Evolutionary conservation across 2,113 vertebrate genomes (phyloP).

Genomic region (Maccullochella peelii): DNA sequence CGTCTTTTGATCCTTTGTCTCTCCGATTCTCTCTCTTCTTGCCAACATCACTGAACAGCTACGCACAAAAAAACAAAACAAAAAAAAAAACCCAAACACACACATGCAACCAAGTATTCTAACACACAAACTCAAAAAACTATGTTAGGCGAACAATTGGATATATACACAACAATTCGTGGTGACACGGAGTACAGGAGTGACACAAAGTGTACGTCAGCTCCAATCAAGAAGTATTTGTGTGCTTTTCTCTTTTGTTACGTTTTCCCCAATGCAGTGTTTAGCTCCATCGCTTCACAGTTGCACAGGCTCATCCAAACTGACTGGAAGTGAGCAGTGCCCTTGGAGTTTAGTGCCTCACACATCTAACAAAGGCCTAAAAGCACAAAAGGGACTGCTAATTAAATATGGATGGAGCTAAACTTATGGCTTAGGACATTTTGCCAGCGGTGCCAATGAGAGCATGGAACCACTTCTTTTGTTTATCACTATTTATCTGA

Average conservation of each 20-base stretch:
- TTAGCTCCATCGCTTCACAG: conserved; percentile 49
- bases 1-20: conserved; percentile 48
- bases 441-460: conserved; percentile 30
- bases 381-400: conserved; percentile 47
- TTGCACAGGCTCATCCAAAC: conserved; percentile 56
- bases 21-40: conserved; percentile 9
- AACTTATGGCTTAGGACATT: conserved; percentile 46
- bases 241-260: conserved; percentile 32
- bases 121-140: conserved; percentile 1
- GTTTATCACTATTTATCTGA: neutral
- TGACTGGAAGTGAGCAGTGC: conserved; percentile 47
- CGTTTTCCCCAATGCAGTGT: conserved; percentile 45
- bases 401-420: conserved; percentile 64
- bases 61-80: neutral
- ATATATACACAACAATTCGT: conserved; percentile 24
- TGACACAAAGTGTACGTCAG: conserved; percentile 56
- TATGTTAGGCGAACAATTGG: conserved; percentile 8
- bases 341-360: conserved; percentile 39
- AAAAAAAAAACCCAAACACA: neutral
- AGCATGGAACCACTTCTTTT: conserved; percentile 23
- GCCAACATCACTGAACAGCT: conserved; percentile 1
- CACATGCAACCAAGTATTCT: neutral
- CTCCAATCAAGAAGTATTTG: conserved; percentile 51
- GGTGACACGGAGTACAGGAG: conserved; percentile 35
- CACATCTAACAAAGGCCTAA: conserved; percentile 42